These are phyloP conservation scores for Hermatobates lingyangjiaoensis DNA, from an alignment of 1,140 invertebrate genomes.

Conservation along the genomic window DNA sequence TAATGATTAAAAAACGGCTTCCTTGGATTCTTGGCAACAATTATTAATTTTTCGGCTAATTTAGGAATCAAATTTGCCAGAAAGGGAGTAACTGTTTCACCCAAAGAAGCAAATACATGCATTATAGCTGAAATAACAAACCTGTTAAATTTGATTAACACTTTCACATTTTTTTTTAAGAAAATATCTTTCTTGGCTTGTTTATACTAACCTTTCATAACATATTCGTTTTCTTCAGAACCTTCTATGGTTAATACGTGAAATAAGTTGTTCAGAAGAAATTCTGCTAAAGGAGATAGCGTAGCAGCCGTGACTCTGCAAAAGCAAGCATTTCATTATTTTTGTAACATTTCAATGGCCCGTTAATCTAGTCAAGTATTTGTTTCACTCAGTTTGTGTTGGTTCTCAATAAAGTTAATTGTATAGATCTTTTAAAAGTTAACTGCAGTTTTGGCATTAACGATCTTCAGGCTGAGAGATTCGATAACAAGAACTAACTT, in stretches of 20 bases:
- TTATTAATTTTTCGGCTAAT: conserved; percentile 60
- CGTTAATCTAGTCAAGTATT: too few relatives aligned
- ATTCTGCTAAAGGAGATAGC: conserved; percentile 36
- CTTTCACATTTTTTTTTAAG: too few relatives aligned
- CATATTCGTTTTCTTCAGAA: conserved; percentile 86
- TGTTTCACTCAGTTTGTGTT: too few relatives aligned
- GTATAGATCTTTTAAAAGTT: too few relatives aligned
- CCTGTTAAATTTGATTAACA: conserved; percentile 17
- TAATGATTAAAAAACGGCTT: conserved; percentile 96
- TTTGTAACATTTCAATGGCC: too few relatives aligned
- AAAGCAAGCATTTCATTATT: too few relatives aligned
- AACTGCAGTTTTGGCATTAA: too few relatives aligned
- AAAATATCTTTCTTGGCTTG: too few relatives aligned
- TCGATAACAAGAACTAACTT: too few relatives aligned
- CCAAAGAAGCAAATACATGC: conserved; percentile 61
- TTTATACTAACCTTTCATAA: conserved; percentile 75
- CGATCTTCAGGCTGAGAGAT: too few relatives aligned
- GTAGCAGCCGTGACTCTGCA: conserved; percentile 12
- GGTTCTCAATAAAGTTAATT: too few relatives aligned
- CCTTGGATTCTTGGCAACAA: conserved; percentile 85
- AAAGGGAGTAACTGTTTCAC: conserved; percentile 63
- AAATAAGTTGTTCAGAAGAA: conserved; percentile 58
- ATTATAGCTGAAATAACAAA: conserved; percentile 51
- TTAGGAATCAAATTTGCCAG: conserved; percentile 59
- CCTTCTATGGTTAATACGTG: conserved; percentile 42